Base-by-base conservation (phyloP, 1,140 invertebrate genomes). In the Heliconius hermathena region DNA sequence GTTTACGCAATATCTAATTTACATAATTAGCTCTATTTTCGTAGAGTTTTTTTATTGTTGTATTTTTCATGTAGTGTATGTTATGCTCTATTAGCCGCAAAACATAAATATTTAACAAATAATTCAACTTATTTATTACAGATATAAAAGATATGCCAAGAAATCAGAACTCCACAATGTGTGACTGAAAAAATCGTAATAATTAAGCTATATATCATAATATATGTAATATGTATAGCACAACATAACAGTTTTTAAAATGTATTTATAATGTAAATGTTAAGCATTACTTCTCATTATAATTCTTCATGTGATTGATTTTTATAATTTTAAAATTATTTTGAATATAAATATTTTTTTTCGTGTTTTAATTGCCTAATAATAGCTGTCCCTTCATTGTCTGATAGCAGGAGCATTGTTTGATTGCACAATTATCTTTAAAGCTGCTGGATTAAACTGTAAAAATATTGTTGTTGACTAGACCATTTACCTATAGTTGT, bases 11-110 rank as follows among this genome's bases (percentile, higher is more conserved):
- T 36, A 49, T 74, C 11, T 76, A 66, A 60, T 36, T 52, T 76
- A 76, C 60, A 33, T 76, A 26, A 60, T 38, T 38, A 76, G 66
- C 33, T 76, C 41, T 46, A 5, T 46, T 46, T 18, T 57, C 20
- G 29, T 60, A 29, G 22, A 16, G 26, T 0, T 66, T 66, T 26
- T 66, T 29, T 16, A 66, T 22, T 66, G 22, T 26, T 66, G n/a
- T 60, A 60, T 60, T 22, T 60, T 60, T 60, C 8, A 22, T 60
- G n/a, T 9, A 22, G 3, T 20, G 13, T 26, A 60, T 26, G 20
- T 60, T 11, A 60, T 60, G 54, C n/a, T 60, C n/a, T 22, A 60
- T 9, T 60, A 52, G 49, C n/a, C 20, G n/a, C 8, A 57, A n/a
- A n/a, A 22, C 5, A 22, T 57, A 57, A 22, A 57, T 22, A 46